phyloP scores from a whole-genome alignment of 2,888 invertebrate genomes.

The Hirtodrosophila histrioides region DNA sequence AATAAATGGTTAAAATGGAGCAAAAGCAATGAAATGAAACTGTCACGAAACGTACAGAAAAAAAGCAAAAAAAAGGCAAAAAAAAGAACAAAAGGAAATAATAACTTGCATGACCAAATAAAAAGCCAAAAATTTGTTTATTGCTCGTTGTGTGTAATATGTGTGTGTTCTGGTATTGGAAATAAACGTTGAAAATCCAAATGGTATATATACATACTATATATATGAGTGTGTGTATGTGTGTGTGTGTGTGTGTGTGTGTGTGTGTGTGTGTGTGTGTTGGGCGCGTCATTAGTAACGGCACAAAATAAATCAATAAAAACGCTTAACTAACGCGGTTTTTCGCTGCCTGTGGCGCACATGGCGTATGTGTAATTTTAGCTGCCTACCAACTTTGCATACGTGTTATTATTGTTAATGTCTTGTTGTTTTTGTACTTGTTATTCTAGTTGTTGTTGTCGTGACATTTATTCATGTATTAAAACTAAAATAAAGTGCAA shows the following conservation, averaged over 20 bases:
- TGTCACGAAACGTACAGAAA: slow-evolving; percentile 68
- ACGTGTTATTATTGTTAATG: slow-evolving; percentile 51
- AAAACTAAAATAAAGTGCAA: slow-evolving; percentile 26
- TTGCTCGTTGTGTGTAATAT: slow-evolving; percentile 40
- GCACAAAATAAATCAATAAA: slow-evolving; percentile 75
- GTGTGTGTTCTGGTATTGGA: slow-evolving; percentile 32
- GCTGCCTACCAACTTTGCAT: slow-evolving; percentile 28
- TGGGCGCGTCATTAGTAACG: slow-evolving; percentile 72
- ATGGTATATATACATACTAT: not conserved
- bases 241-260: slow-evolving; percentile 21
- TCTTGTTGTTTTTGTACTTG: slow-evolving; percentile 25
- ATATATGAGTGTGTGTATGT: not conserved
- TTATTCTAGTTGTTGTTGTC: slow-evolving; percentile 26
- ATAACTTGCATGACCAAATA: slow-evolving; percentile 64
- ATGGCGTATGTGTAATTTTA: slow-evolving; percentile 71
- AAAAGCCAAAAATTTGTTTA: slow-evolving; percentile 68
- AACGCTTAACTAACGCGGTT: slow-evolving; percentile 59
- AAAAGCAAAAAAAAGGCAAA: slow-evolving; percentile 13
- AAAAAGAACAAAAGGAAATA: slow-evolving; percentile 16
- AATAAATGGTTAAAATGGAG: slow-evolving; percentile 77
- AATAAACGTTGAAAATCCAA: slow-evolving; percentile 60
- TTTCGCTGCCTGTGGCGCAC: slow-evolving; percentile 43
- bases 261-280: slow-evolving; percentile 40
- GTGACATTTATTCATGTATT: slow-evolving; percentile 20
- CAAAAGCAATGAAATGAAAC: slow-evolving; percentile 76